These are phyloP conservation scores for Philotrypesis tridentata DNA, from an alignment of 1,140 invertebrate genomes.

Conservation along the genomic window DNA sequence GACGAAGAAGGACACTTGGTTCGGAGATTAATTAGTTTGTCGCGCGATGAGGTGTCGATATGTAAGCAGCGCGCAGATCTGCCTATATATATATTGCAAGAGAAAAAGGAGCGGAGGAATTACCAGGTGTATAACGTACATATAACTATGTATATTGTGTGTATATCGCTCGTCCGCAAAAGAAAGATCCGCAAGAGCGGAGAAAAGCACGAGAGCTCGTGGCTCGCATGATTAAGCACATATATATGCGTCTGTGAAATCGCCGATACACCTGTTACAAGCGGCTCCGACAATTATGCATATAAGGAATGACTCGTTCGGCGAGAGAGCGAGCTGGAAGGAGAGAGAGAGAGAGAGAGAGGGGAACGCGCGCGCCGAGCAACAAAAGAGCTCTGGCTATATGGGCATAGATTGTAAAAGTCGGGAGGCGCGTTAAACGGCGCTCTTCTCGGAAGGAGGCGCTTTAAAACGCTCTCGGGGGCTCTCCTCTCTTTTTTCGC, in stretches of 20 bases:
- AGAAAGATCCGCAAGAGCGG: neutral
- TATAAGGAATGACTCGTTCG: slow-evolving; percentile 22
- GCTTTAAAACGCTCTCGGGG: slow-evolving; percentile 39
- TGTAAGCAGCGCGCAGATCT: too few species aligned
- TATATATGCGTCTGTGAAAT: slow-evolving; percentile 1
- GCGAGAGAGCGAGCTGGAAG: neutral
- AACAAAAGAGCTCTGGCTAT: neutral
- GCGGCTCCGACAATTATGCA: slow-evolving; percentile 38
- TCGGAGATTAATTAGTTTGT: too few species aligned
- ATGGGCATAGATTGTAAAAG: slow-evolving; percentile 41
- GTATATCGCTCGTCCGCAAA: too few species aligned
- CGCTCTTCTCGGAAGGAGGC: slow-evolving; percentile 46
- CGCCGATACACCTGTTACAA: slow-evolving; percentile 40
- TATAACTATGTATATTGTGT: too few species aligned
- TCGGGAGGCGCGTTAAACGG: slow-evolving; percentile 46
- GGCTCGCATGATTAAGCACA: slow-evolving; percentile 34
- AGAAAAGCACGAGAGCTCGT: slow-evolving; percentile 15
- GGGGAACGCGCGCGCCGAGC: too few species aligned
- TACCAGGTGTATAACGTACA: too few species aligned
- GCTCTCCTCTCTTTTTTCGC: too few species aligned
- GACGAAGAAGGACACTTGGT: neutral
- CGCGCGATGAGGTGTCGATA: too few species aligned
- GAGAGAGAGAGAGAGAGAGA: slow-evolving; percentile 16
- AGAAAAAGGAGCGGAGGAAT: too few species aligned
- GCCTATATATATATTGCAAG: too few species aligned